Percentiles rank a stretch among this genome's conserved stretches.
phyloP scores from a whole-genome alignment of 1,140 invertebrate genomes.

The Eupeodes corollae region DNA sequence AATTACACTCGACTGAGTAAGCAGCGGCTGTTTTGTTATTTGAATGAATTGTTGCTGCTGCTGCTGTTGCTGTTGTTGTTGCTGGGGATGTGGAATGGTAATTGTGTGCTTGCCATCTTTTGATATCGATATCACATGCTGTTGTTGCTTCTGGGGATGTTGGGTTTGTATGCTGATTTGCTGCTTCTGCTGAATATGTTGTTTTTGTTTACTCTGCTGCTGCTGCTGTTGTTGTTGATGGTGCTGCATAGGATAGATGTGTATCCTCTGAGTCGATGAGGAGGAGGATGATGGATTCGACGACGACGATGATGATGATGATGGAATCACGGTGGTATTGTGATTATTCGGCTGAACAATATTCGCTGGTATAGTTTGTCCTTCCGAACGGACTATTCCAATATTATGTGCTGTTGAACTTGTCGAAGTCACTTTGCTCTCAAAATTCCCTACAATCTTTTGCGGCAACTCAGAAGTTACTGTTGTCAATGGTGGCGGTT shows the following conservation, averaged over 20 bases:
- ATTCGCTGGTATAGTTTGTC: conserved; percentile 18
- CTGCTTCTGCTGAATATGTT: conserved; percentile 14
- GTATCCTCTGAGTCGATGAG: conserved; percentile 22
- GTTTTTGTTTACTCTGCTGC: conserved; percentile 10
- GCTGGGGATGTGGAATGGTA: conserved; percentile 1
- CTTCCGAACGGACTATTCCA: no score
- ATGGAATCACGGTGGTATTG: conserved; percentile 12
- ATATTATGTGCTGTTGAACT: not conserved
- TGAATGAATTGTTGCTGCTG: conserved; percentile 4
- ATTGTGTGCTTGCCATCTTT: conserved; percentile 3
- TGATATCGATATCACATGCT: not conserved
- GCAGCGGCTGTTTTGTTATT: conserved; percentile 3
- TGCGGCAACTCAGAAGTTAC: not conserved
- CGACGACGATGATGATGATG: not conserved
- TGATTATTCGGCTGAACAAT: conserved; percentile 34
- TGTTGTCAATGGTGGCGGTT: not conserved
- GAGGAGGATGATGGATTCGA: not conserved
- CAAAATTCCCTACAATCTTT: not conserved
- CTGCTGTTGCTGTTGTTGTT: not conserved
- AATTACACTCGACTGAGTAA: not conserved
- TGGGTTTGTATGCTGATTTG: conserved; percentile 1
- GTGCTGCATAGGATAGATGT: conserved; percentile 36
- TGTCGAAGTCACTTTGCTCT: not conserved
- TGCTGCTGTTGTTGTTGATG: conserved; percentile 24
- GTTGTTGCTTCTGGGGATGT: conserved; percentile 6